These are phyloP conservation scores for Habrosyne pyritoides DNA, from an alignment of 2,888 invertebrate species.

Conservation along the genomic window DNA sequence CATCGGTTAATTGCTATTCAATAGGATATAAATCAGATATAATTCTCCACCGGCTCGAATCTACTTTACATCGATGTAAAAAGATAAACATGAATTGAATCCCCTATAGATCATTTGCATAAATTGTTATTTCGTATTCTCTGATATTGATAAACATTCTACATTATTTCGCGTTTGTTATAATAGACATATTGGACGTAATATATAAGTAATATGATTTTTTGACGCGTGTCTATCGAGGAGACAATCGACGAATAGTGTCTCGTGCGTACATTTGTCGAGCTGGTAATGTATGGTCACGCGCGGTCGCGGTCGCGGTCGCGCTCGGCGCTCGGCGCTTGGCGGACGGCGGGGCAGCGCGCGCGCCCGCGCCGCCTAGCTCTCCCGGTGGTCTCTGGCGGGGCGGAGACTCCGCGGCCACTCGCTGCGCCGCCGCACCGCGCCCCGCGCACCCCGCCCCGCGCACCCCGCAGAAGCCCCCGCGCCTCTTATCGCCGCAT, in stretches of 20 bases:
- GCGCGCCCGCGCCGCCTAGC: conserved; percentile 73
- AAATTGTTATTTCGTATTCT: conserved; percentile 15
- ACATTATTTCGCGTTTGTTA: conserved; percentile 34
- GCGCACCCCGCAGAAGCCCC: conserved; percentile 40
- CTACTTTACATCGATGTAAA: conserved; percentile 37
- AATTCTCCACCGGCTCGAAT: conserved; percentile 41
- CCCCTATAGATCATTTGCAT: conserved; percentile 22
- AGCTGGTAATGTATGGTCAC: conserved; percentile 48
- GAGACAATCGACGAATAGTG: conserved; percentile 59
- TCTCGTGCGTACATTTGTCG: conserved; percentile 59
- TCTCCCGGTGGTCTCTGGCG: conserved; percentile 82
- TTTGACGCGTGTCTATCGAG: conserved; percentile 24
- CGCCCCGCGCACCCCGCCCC: conserved; percentile 56
- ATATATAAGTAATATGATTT: neutral
- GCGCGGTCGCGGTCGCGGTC: neutral
- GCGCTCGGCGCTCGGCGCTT: conserved; percentile 30
- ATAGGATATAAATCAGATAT: conserved; percentile 67
- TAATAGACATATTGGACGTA: conserved; percentile 27
- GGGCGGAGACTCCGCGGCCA: conserved; percentile 80
- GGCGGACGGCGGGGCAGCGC: conserved; percentile 42
- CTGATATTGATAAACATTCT: conserved; percentile 18
- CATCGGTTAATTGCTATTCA: conserved; percentile 69
- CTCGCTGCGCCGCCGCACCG: conserved; percentile 65
- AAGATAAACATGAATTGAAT: conserved; percentile 10
- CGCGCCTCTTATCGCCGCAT: conserved; percentile 55